phyloP scores from a whole-genome alignment of 2,797 vertebrate genomes.

The Bradypodion ventrale region DNA sequence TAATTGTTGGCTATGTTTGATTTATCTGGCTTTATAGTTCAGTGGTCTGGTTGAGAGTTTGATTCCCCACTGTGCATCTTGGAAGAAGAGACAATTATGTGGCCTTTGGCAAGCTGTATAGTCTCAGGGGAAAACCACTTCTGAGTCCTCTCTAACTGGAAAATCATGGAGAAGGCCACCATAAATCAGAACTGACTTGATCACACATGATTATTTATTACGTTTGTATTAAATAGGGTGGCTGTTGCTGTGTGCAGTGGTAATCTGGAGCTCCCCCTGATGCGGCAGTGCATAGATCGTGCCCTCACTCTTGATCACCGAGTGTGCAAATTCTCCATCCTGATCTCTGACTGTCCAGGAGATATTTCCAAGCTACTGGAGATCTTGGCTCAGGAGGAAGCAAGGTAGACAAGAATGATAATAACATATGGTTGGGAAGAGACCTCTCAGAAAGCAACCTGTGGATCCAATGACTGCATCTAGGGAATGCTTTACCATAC shows the following conservation, averaged over 20 bases:
- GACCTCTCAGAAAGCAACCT: neutral
- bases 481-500: neutral
- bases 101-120: no score
- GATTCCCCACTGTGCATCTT: no score
- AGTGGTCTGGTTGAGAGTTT: no score
- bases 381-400: conserved; percentile 85
- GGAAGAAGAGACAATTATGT: no score
- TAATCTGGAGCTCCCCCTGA: conserved; percentile 85
- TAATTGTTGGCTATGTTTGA: neutral
- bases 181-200: no score
- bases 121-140: no score
- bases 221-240: conserved; percentile 76
- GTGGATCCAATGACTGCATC: neutral
- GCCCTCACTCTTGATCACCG: conserved; percentile 85
- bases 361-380: conserved; percentile 89
- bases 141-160: no score
- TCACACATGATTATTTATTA: no score
- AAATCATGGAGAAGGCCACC: no score
- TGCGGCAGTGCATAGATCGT: conserved; percentile 85
- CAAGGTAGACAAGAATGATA: conserved; percentile 76
- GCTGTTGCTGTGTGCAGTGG: conserved; percentile 86
- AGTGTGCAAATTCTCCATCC: conserved; percentile 84
- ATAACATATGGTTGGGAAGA: neutral
- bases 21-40: no score
- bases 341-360: conserved; percentile 82